phyloP scores from a whole-genome alignment of 2,888 invertebrate genomes.

The Keiferia lycopersicella region DNA sequence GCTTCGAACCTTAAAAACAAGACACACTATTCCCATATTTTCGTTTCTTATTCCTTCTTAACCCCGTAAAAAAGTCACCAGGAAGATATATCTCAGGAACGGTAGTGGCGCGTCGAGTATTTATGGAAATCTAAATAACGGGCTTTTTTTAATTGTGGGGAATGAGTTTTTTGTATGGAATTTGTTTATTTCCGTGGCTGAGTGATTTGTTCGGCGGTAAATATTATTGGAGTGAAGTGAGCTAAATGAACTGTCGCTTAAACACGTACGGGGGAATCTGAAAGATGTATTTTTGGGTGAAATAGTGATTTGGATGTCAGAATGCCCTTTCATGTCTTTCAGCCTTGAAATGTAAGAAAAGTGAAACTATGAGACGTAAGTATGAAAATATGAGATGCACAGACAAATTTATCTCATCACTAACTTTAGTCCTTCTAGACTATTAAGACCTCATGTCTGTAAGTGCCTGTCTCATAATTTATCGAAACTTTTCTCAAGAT shows the following conservation, averaged over 20 bases:
- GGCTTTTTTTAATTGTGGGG: slow-evolving; percentile 74
- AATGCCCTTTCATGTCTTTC: neutral
- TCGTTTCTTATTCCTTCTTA: slow-evolving; percentile 26
- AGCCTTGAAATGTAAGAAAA: too few species aligned
- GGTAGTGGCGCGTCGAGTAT: slow-evolving; percentile 62
- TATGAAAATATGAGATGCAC: too few species aligned
- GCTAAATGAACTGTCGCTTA: slow-evolving; percentile 59
- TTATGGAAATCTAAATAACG: slow-evolving; percentile 80
- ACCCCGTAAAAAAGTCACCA: slow-evolving; percentile 56
- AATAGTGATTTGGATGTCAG: slow-evolving; percentile 5
- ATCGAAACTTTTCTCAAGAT: neutral
- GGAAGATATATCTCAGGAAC: slow-evolving; percentile 77
- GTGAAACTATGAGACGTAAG: too few species aligned
- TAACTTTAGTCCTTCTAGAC: too few species aligned
- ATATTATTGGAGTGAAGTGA: slow-evolving; percentile 55
- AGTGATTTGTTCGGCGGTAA: slow-evolving; percentile 73
- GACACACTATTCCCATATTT: slow-evolving; percentile 23
- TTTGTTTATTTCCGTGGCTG: slow-evolving; percentile 73
- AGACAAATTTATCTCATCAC: too few species aligned
- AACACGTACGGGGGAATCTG: slow-evolving; percentile 35
- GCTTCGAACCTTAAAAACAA: slow-evolving; percentile 19
- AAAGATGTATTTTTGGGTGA: slow-evolving; percentile 21
- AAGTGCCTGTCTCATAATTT: neutral
- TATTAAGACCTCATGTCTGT: too few species aligned
- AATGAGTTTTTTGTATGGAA: slow-evolving; percentile 68